phyloP scores from a whole-genome alignment of 2,113 vertebrate species.

The Aythya baeri region DNA sequence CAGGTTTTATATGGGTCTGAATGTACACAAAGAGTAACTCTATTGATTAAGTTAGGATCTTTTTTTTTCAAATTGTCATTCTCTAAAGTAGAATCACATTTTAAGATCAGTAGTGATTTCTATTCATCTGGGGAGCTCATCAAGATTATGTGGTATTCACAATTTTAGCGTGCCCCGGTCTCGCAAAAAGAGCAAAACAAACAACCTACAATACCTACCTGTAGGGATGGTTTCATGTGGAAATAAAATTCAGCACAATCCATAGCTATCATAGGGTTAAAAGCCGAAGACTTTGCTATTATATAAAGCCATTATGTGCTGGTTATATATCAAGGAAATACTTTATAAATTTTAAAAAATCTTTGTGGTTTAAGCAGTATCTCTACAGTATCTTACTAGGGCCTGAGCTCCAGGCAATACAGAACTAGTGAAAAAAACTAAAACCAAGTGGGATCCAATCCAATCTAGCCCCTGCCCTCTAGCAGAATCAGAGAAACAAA shows the following conservation, averaged over 20 bases:
- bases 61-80: not conserved
- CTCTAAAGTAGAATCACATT: not conserved
- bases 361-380: conserved; percentile 28
- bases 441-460: conserved; percentile 40
- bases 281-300: not conserved
- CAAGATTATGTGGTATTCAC: not conserved
- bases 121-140: not conserved
- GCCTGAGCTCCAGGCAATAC: conserved; percentile 40
- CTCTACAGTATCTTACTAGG: conserved; percentile 24
- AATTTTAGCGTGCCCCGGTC: not conserved
- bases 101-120: not conserved
- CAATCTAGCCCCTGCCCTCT: conserved; percentile 51
- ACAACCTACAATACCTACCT: not conserved
- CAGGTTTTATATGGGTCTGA: not conserved
- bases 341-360: not conserved
- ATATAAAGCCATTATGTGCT: not conserved
- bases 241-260: not conserved
- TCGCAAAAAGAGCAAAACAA: not conserved
- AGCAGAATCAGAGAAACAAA: conserved; percentile 49
- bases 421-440: conserved; percentile 43
- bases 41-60: conserved; percentile 26
- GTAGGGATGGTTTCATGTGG: not conserved
- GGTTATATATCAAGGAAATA: not conserved
- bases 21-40: not conserved
- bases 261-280: not conserved